Conservation (phyloP, 2,888 invertebrate genomes). For the Cyclophora albipunctata region DNA sequence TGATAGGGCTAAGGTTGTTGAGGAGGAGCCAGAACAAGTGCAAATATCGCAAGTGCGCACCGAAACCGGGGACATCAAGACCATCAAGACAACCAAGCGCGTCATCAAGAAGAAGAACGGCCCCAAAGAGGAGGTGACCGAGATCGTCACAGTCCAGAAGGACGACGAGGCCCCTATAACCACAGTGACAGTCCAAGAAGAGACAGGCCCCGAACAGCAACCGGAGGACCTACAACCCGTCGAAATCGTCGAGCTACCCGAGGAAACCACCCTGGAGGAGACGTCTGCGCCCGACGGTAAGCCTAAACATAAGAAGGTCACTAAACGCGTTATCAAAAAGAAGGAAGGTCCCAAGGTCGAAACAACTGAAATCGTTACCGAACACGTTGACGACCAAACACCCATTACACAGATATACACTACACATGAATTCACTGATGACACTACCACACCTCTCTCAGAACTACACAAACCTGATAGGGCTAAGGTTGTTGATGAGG, state of each 20-base stretch:
- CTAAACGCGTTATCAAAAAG: constrained; percentile 53
- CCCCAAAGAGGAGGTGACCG: constrained; percentile 39
- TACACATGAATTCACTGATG: constrained; percentile 24
- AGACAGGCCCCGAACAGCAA: constrained; percentile 20
- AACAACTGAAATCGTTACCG: constrained; percentile 40
- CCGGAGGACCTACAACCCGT: constrained; percentile 12
- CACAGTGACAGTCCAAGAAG: constrained; percentile 23
- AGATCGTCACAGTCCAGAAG: constrained; percentile 52
- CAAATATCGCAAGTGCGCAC: constrained; percentile 22
- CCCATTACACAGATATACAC: constrained; percentile 9
- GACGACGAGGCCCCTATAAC: constrained; percentile 43
- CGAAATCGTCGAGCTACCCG: constrained; percentile 36
- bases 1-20: constrained; percentile 27
- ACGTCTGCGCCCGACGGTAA: constrained; percentile 37
- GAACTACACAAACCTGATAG: constrained; percentile 7
- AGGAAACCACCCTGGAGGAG: constrained; percentile 20
- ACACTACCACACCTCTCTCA: constrained; percentile 17
- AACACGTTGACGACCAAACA: constrained; percentile 26
- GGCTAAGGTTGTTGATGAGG: constrained; percentile 11
- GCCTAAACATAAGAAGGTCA: constrained; percentile 16
- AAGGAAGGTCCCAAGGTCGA: constrained; percentile 29
- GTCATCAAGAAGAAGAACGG: constrained; percentile 39
- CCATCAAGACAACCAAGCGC: constrained; percentile 27
- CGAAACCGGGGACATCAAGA: constrained; percentile 34
- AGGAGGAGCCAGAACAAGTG: constrained; percentile 29